phyloP scores from a whole-genome alignment of 2,113 vertebrate genomes.

The Glareola pratincola region DNA sequence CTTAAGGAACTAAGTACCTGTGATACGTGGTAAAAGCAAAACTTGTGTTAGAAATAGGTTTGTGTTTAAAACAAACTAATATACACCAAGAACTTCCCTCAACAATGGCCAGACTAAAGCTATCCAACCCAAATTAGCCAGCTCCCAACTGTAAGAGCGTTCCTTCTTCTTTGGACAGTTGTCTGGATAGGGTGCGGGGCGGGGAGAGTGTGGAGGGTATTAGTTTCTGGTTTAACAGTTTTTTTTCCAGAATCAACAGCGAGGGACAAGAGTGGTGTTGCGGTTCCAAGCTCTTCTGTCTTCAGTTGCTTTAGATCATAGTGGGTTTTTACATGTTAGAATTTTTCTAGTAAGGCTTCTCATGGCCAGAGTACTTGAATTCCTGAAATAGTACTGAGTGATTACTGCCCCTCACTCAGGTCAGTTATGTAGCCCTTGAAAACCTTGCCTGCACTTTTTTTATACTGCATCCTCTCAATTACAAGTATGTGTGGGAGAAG shows the following conservation, averaged over 20 bases:
- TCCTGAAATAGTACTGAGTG: background rate
- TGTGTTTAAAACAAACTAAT: background rate
- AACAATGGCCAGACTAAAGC: background rate
- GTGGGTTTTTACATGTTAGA: background rate
- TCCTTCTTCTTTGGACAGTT: background rate
- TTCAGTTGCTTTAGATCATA: background rate
- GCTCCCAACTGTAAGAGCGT: background rate
- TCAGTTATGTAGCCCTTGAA: background rate
- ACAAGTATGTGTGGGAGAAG: background rate
- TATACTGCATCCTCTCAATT: background rate
- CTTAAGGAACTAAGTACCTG: background rate
- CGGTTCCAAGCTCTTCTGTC: background rate
- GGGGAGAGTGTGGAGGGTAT: background rate
- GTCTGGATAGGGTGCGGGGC: accelerated
- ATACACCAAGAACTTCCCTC: background rate
- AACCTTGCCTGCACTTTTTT: background rate
- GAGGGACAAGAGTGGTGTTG: background rate
- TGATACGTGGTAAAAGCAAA: background rate
- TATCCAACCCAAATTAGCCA: background rate
- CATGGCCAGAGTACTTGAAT: background rate
- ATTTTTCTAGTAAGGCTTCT: background rate
- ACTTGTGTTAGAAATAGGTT: background rate
- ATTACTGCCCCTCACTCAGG: background rate
- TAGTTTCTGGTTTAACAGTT: background rate
- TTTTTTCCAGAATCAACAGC: background rate